Conservation (phyloP, 2,113 vertebrate genomes). For the Syngnathus floridae region DNA sequence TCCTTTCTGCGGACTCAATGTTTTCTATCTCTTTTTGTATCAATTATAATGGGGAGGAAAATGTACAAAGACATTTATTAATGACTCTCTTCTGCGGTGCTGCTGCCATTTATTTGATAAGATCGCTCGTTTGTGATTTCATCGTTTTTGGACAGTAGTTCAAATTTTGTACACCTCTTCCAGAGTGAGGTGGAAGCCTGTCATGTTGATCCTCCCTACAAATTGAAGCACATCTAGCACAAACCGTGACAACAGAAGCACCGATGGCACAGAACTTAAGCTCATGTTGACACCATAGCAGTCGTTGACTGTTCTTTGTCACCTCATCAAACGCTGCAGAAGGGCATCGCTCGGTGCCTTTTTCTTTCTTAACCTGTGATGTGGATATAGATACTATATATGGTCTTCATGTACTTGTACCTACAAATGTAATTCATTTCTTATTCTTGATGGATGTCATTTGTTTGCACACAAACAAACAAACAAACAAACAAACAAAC, state of each 20-base stretch:
- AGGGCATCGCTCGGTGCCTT: constrained; percentile 78
- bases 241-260: not conserved
- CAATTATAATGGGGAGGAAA: constrained; percentile 9
- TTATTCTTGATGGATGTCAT: constrained; percentile 49
- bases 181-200: not conserved
- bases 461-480: constrained; percentile 41
- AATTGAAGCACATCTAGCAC: not conserved
- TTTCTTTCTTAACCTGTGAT: constrained; percentile 68
- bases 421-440: constrained; percentile 41
- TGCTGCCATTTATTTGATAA: not conserved
- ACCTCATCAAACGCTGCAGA: constrained; percentile 66
- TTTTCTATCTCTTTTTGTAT: constrained; percentile 71
- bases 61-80: constrained; percentile 19
- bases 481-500: constrained; percentile 33
- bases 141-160: not conserved
- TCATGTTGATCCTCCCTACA: not conserved
- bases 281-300: not conserved
- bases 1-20: constrained; percentile 53
- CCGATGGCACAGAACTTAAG: not conserved
- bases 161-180: not conserved
- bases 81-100: constrained; percentile 35
- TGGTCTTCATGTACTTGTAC: constrained; percentile 60
- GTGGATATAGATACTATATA: constrained; percentile 1
- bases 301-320: constrained; percentile 17
- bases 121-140: constrained; percentile 6